Evolutionary conservation across 92 coral and sea anemone species (phyloP), one percentile per base, ranked within the genome.

Genomic region (Epizoanthus rinbou): DNA sequence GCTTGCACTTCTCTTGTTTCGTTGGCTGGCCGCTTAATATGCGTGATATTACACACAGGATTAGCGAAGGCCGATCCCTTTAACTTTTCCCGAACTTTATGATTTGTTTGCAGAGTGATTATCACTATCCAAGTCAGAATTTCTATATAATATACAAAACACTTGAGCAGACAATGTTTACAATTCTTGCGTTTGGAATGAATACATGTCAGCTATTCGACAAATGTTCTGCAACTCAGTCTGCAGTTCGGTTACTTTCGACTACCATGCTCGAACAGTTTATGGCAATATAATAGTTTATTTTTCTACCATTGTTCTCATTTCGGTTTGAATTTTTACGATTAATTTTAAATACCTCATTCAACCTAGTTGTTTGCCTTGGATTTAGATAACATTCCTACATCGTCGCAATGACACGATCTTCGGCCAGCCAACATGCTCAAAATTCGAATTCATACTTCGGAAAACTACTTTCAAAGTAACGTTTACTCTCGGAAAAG

Each of bases 71-170:
- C 57, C 58, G 50, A 47, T 71, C 54, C 54, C 76, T 45, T 64
- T 71, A 41, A 70, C 5, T 70, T 18, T 70, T 43, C 75, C 28
- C 57, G 57, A 70, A 70, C 75, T 43, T 69, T 41, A 69, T 69
- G 74, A 69, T 39, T 37, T 70, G 75, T 70, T 70, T 70, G 75
- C 28, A 2, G 33, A 45, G 54, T 47, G 58, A 71, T 71, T 45
- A 71, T 45, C 76, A 11, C 58, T 2, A 15, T 37, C 43, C 13
- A 67, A 67, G 39, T 1, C 72, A 14, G 37, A 67, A 14, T 47
- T 67, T 22, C 8, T 31, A 3, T 67, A 67, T 8, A n/a, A 53
- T 31, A 3, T 67, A 67, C 18, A n/a, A 53, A 9, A 17, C 54
- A 41, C 33, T 71, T 45, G 31, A 71, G 57, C 21, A 21, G 10